A percentile compares a stretch with the other conserved stretches of the same genome.
Evolutionary conservation across 64 coral and sea anemone genomes (phyloP).

Genomic region (Platygyra sinensis): DNA sequence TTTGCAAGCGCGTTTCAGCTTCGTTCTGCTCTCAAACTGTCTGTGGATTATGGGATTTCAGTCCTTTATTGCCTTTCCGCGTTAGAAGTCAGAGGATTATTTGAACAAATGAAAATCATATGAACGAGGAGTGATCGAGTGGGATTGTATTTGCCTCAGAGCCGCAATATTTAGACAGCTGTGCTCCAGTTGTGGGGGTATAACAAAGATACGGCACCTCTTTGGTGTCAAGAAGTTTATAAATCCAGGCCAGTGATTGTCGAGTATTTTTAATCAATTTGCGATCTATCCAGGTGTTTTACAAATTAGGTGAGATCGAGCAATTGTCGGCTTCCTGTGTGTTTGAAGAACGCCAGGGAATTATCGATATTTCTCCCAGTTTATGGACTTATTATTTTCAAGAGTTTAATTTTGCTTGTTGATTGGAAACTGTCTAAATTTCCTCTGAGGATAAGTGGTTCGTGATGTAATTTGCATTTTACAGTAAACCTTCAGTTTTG

Average conservation of each 20-base stretch:
- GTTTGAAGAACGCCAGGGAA: background rate
- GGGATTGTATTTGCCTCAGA: background rate
- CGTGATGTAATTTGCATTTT: background rate
- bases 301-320: background rate
- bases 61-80: background rate
- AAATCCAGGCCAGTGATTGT: conserved; percentile 1
- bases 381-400: background rate
- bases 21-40: background rate
- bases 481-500: background rate
- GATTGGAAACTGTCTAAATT: background rate
- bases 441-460: background rate
- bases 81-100: background rate
- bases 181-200: background rate
- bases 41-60: background rate
- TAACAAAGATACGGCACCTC: background rate
- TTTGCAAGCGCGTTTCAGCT: background rate
- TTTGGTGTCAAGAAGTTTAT: conserved; percentile 4
- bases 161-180: background rate
- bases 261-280: conserved; percentile 33
- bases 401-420: background rate
- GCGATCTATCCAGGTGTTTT: conserved; percentile 1
- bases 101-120: background rate
- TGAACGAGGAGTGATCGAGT: background rate
- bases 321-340: background rate
- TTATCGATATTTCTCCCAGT: background rate